Evolutionary conservation across 2,113 vertebrate species (phyloP), one percentile per base, ranked within the genome.

Genomic region (Saccopteryx leptura): DNA sequence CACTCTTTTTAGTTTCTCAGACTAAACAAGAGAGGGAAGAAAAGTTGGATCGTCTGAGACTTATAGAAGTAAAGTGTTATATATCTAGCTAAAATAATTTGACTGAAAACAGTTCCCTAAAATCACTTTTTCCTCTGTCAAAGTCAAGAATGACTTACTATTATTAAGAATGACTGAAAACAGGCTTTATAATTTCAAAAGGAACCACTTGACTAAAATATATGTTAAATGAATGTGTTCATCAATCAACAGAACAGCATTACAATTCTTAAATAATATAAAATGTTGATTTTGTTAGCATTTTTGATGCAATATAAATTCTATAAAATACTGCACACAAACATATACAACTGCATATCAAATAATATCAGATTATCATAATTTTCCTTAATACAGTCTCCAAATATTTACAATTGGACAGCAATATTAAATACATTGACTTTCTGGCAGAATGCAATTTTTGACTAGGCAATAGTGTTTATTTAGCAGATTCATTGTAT

Each of bases 221-320:
- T 94, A 88, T 26, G 91, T 90, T 93, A 91, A 95, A 69, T 94
- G 82, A 96, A 96, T 79, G 39, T 69, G 58, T 12, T 93, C 46
- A 93, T 96, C 74, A 88, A 90, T 97, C 97, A 95, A 88, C 24
- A 63, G 58, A 91, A 31, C 21, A 85, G 21, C 61, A 63, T 89
- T 72, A 28, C 61, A 56, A 71, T 66, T 93, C 94, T 90, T 58
- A 46, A 86, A 39, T 93, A 56, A 52, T 86, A 81, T 89, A 61
- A 95, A 94, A 86, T 93, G 82, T 79, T 96, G 91, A 83, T 85
- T 96, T 94, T 96, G 84, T 95, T 94, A 98, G 95, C 96, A 96
- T 75, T 94, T 97, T 95, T 86, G 58, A 69, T 88, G 74, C 33
- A 86, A 46, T 88, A 82, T 71, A 90, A 96, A 86, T 96, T 94